A percentile compares a stretch with the other conserved stretches of the same genome.
Evolutionary conservation across 2,797 vertebrate genomes (phyloP).

Genomic region (Luscinia megarhynchos): DNA sequence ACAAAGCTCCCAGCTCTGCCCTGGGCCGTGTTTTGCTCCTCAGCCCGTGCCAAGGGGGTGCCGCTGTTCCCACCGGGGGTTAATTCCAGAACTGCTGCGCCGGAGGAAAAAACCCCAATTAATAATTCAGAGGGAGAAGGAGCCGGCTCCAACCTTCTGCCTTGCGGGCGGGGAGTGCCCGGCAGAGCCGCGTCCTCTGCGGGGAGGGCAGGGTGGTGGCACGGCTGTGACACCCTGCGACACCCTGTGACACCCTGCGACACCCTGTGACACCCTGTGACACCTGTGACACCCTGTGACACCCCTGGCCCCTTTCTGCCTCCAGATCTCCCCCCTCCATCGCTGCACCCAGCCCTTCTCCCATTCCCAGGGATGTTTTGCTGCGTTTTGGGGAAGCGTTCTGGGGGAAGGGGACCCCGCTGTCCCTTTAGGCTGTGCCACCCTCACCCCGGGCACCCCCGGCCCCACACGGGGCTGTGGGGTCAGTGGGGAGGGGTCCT

Average conservation of each 20-base stretch:
- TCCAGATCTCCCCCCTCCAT: not conserved
- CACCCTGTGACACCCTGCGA: not conserved
- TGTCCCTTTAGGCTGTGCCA: not conserved
- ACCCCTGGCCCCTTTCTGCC: accelerated
- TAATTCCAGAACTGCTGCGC: slow-evolving; percentile 13
- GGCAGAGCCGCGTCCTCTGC: not conserved
- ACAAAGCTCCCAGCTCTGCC: not conserved
- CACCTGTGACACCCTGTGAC: not conserved
- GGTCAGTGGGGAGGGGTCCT: not conserved
- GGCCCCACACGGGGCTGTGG: not conserved
- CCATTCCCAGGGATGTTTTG: accelerated
- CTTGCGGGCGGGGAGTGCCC: not conserved
- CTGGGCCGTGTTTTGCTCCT: not conserved
- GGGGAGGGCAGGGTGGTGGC: not conserved
- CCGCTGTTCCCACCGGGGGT: not conserved
- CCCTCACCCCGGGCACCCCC: not conserved
- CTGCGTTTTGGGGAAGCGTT: not conserved
- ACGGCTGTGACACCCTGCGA: not conserved
- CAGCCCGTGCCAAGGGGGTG: not conserved
- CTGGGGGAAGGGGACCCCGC: not conserved
- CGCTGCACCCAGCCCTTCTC: not conserved
- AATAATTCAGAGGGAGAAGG: slow-evolving; percentile 46
- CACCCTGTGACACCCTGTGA: not conserved
- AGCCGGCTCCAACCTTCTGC: not conserved
- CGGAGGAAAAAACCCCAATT: not conserved